A percentile compares a stretch with the other conserved stretches of the same genome.
These are phyloP conservation scores for Syngnathus acus DNA, from an alignment of 2,797 vertebrate species.

Conservation along the genomic window DNA sequence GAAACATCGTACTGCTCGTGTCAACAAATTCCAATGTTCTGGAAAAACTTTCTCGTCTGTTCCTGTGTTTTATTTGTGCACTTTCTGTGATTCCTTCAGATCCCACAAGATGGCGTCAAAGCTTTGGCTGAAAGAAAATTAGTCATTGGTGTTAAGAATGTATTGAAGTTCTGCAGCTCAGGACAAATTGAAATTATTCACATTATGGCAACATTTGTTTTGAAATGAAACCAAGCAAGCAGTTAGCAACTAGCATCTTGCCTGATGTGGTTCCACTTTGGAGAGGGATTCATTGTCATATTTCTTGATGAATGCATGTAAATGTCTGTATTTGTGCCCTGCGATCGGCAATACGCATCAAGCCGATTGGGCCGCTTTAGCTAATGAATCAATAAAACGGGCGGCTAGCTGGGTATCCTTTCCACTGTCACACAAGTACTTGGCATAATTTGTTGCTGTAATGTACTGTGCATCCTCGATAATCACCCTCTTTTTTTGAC, in stretches of 20 bases:
- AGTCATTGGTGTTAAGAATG: not conserved
- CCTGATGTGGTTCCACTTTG: not conserved
- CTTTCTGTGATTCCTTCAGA: not conserved
- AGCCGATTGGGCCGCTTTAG: constrained; percentile 5
- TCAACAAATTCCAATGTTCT: not conserved
- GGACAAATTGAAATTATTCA: too few species aligned
- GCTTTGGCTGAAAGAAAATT: not conserved
- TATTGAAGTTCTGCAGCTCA: not conserved
- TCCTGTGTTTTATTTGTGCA: not conserved
- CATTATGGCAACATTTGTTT: too few species aligned
- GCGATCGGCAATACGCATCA: too few species aligned
- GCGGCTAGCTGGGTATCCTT: constrained; percentile 6
- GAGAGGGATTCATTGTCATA: not conserved
- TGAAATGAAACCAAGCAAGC: not conserved
- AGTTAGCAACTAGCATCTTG: not conserved
- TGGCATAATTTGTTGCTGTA: constrained; percentile 20
- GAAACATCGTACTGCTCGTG: not conserved
- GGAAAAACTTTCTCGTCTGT: not conserved
- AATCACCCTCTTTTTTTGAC: constrained; percentile 70
- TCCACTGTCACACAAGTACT: constrained; percentile 25
- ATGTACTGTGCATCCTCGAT: constrained; percentile 30
- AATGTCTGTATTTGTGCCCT: too few species aligned
- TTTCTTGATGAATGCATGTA: not conserved
- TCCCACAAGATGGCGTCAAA: not conserved
- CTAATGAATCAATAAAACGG: constrained; percentile 17